A percentile compares a stretch with the other conserved stretches of the same genome.
Evolutionary conservation across 2,888 invertebrate genomes (phyloP).

Genomic region (Chirona hameri): DNA sequence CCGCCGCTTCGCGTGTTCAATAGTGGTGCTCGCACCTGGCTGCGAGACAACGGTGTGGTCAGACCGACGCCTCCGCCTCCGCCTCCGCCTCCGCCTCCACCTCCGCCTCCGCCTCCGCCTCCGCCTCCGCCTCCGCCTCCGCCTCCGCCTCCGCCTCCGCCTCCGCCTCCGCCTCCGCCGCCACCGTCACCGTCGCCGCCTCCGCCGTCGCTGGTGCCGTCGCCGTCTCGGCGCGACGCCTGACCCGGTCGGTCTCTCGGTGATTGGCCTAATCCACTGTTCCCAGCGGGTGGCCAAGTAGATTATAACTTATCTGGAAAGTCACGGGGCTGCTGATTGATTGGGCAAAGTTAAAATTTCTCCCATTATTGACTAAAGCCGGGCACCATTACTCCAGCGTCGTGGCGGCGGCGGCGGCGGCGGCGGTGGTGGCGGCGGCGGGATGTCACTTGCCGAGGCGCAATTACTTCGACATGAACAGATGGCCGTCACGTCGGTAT

Average conservation of each 20-base stretch:
- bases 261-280: not conserved
- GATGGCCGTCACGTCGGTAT: not conserved
- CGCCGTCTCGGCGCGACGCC: no score
- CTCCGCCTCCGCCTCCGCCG: no score
- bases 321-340: not conserved
- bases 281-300: not conserved
- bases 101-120: no score
- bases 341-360: slow-evolving; percentile 5
- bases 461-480: not conserved
- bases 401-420: not conserved
- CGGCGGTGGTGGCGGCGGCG: not conserved
- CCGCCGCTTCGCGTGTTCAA: not conserved
- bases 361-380: not conserved
- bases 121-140: no score
- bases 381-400: not conserved
- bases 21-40: not conserved
- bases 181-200: no score
- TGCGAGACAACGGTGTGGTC: not conserved
- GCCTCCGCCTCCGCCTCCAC: no score
- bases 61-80: not conserved
- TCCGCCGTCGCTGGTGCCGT: no score
- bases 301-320: slow-evolving; percentile 23
- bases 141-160: no score
- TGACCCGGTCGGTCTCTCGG: no score
- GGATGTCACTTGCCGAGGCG: not conserved